Evolutionary conservation across 35 echinoderm and acorn worm genomes (phyloP).

Genomic region (Amphiura filiformis): DNA sequence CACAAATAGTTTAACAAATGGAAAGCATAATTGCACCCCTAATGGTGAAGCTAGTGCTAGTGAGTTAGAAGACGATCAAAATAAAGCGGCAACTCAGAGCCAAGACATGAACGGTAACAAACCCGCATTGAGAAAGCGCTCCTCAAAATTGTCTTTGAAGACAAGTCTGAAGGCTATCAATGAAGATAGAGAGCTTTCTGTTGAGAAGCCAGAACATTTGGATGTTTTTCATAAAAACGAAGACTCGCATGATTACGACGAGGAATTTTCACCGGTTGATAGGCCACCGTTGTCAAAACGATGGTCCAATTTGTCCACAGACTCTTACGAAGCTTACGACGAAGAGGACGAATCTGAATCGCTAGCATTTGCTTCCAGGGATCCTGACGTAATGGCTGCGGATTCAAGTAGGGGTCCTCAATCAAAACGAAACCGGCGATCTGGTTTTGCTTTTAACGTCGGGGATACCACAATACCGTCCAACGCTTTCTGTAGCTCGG

Average conservation of each 20-base stretch:
- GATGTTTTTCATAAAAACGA: not conserved
- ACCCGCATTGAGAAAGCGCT: not conserved
- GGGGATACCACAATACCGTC: slow-evolving; percentile 11
- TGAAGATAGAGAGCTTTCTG: slow-evolving; percentile 21
- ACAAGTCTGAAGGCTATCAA: not conserved
- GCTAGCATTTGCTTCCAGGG: not conserved
- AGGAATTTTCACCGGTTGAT: not conserved
- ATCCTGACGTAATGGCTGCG: slow-evolving; percentile 65
- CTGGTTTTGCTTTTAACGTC: slow-evolving; percentile 31
- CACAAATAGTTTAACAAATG: not conserved
- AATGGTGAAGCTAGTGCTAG: not conserved
- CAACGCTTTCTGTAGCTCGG: slow-evolving; percentile 12
- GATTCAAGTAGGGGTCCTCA: slow-evolving; percentile 18
- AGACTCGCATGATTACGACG: not conserved
- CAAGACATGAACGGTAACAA: not conserved
- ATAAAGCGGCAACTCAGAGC: not conserved
- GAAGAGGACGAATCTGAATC: slow-evolving; percentile 22
- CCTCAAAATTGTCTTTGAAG: not conserved
- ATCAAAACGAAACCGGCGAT: slow-evolving; percentile 4
- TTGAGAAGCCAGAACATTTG: not conserved
- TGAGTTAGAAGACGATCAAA: not conserved
- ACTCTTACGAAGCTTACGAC: slow-evolving; percentile 46
- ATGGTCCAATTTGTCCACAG: slow-evolving; percentile 55
- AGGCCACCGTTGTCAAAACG: not conserved
- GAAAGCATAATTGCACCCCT: not conserved